A percentile compares a stretch with the other conserved stretches of the same genome.
These are phyloP conservation scores for Iguana delicatissima DNA, from an alignment of 2,797 vertebrate species.

Conservation along the genomic window DNA sequence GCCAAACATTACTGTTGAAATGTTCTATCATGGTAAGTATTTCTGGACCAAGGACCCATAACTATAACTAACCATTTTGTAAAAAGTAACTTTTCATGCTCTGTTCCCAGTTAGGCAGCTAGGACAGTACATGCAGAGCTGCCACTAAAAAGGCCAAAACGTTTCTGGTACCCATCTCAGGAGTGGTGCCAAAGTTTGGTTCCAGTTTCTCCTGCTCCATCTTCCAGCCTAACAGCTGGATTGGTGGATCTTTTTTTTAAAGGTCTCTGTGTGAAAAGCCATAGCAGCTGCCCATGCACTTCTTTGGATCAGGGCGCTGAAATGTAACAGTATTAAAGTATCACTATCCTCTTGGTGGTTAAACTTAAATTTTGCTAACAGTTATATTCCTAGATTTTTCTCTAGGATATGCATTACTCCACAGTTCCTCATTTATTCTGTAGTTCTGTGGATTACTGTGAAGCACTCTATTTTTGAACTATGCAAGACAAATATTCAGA, in stretches of 20 bases:
- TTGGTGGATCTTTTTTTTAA: neutral
- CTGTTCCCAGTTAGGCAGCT: no score
- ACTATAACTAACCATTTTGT: no score
- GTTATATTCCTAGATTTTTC: constrained; percentile 17
- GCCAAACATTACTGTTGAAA: no score
- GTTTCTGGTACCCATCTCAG: neutral
- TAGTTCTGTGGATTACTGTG: constrained; percentile 30
- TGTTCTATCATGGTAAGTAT: no score
- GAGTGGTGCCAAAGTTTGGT: neutral
- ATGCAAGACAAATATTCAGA: neutral
- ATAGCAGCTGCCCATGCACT: no score
- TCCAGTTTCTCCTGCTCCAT: neutral
- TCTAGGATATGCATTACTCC: constrained; percentile 18
- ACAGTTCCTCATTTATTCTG: fast-evolving
- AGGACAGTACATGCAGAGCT: neutral
- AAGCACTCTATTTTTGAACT: constrained; percentile 40
- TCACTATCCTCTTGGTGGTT: neutral
- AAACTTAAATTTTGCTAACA: constrained; percentile 37
- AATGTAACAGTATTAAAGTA: neutral
- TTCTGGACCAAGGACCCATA: no score
- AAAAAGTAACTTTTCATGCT: no score
- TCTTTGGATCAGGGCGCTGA: neutral
- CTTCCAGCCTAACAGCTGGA: neutral
- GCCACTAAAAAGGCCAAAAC: neutral
- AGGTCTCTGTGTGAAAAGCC: neutral